Base-by-base conservation (phyloP, 1,140 invertebrate species). In the Temnothorax longispinosus region DNA sequence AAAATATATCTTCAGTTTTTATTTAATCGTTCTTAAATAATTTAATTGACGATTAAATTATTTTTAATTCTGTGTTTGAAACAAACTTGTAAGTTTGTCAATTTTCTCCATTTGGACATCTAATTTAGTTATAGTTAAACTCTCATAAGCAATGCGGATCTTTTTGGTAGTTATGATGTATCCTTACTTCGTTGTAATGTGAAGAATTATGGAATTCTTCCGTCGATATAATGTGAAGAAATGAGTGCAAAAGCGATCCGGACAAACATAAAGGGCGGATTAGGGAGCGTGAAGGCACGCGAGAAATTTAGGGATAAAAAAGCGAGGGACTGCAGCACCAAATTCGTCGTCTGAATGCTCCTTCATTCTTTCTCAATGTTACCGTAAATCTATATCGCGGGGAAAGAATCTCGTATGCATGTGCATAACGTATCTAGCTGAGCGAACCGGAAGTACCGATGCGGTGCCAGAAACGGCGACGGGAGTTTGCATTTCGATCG, bases 401-500 rank as follows among this genome's bases (percentile, higher is more conserved):
- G 6, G 5, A 71, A 27, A 54, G 82, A 60, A 90, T 90, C 65
- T 82, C 35, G 64, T 62, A 89, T 75, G 85, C 64, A 60, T 18
- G 88, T 62, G 38, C 64, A 84, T 81, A 80, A 85, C 87, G 87
- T 32, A 52, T 80, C 67, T 38, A 47, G 35, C 50, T 32, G 74
- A 52, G 80, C 47, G 81, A 89, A 75, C 80, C 71, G 80, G 88
- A 88, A 88, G 87, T 69, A 88, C 72, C 74, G 87, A 52, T 52
- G 32, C 50, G 80, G 65, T 85, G 72, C 74, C 74, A 62, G 60
- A 18, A 85, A 78, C 32, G 41, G 10, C 54, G 74, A 62, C 54
- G 44, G 54, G 67, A 89, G 81, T 89, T 87, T 89, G 27, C 85
- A 81, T 82, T 76, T 84, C 72, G 88, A 89, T 89, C 86, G 86